phyloP scores from a whole-genome alignment of 2,797 vertebrate species.

The Serranus cabrilla region DNA sequence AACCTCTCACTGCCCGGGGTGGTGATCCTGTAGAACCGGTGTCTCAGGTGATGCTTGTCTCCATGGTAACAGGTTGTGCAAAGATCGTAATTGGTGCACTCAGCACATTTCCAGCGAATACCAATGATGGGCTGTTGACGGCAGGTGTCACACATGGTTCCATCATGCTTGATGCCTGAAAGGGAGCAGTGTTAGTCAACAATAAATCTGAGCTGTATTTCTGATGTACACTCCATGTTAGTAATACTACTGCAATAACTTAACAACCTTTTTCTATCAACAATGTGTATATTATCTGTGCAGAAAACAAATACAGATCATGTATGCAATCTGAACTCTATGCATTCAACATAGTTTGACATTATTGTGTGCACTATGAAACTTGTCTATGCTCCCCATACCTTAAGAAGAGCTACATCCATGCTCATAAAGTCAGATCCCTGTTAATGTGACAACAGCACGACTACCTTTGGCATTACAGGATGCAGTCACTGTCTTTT shows the following conservation, averaged over 20 bases:
- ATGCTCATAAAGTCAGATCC: neutral
- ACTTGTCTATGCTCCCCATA: neutral
- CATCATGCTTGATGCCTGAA: constrained; percentile 97
- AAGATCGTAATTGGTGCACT: constrained; percentile 99
- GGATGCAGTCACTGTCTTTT: neutral
- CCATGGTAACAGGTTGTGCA: constrained; percentile 99
- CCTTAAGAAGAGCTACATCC: neutral
- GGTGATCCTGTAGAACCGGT: constrained; percentile 99
- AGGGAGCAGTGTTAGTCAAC: neutral
- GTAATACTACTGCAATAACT: neutral
- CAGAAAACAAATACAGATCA: neutral
- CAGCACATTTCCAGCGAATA: constrained; percentile 99
- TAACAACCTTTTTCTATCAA: neutral
- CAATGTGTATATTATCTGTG: neutral
- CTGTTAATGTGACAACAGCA: neutral
- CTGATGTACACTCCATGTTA: neutral
- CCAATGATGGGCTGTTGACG: constrained; percentile 99
- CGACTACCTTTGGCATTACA: neutral
- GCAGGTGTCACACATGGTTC: constrained; percentile 99
- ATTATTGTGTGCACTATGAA: neutral
- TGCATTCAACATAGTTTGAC: neutral
- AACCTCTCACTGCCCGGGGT: constrained; percentile 98
- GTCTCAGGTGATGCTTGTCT: constrained; percentile 98
- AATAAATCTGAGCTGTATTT: neutral
- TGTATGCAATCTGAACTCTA: neutral